Evolutionary conservation across 1,140 invertebrate genomes (phyloP).

Genomic region (Megathymus violae): DNA sequence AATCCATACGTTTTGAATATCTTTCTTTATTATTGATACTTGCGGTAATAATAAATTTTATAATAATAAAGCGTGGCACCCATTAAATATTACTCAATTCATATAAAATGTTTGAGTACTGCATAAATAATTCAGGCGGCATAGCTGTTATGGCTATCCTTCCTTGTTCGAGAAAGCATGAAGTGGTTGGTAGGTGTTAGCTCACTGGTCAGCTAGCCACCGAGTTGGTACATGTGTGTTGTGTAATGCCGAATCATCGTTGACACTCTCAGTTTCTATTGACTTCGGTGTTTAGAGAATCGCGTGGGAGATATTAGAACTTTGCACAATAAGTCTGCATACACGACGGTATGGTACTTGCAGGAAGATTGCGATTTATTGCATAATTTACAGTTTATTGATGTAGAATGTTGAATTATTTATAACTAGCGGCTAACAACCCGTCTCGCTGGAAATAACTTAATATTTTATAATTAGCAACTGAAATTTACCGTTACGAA

Average conservation of each 20-base stretch:
- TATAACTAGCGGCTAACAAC: neutral
- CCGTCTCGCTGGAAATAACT: neutral
- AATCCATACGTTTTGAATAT: too few relatives aligned
- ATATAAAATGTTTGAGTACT: neutral
- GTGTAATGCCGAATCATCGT: constrained; percentile 21
- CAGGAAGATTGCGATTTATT: neutral
- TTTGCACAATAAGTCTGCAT: constrained; percentile 13
- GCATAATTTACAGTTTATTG: neutral
- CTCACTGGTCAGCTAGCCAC: constrained; percentile 24
- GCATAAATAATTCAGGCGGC: neutral
- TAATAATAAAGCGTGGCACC: too few relatives aligned
- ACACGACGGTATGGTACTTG: neutral
- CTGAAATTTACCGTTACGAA: too few relatives aligned
- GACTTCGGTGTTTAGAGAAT: constrained; percentile 19
- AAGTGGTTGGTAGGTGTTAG: constrained; percentile 8
- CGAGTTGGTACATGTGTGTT: constrained; percentile 5
- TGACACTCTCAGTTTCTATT: constrained; percentile 26
- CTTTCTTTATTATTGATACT: too few relatives aligned
- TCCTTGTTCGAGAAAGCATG: constrained; percentile 15
- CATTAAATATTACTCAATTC: neutral
- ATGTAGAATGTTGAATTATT: neutral
- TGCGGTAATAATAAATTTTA: too few relatives aligned
- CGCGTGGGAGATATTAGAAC: neutral
- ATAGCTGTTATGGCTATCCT: neutral
- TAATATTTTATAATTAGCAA: neutral